Conservation (phyloP, 2,888 invertebrate species). For the Drosophila putrida region DNA sequence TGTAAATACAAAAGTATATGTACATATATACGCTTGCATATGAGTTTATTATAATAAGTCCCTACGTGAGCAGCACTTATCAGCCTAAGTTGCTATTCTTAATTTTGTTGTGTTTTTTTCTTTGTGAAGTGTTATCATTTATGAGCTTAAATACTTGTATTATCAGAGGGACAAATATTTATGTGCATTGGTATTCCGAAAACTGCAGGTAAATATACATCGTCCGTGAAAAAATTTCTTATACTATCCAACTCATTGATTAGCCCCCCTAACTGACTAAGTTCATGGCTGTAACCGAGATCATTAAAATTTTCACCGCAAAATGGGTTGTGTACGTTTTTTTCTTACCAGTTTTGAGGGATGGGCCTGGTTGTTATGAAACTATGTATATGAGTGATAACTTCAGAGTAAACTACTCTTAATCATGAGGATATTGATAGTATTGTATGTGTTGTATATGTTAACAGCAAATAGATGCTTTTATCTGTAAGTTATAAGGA, state of each 20-base stretch:
- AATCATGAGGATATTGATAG: too few species aligned
- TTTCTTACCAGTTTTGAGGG: too few species aligned
- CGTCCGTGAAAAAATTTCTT: not conserved
- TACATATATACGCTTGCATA: not conserved
- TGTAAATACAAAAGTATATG: not conserved
- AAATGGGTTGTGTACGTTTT: too few species aligned
- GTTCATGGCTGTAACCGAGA: too few species aligned
- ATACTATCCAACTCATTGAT: not conserved
- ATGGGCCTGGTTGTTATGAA: too few species aligned
- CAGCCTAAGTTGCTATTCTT: constrained; percentile 7
- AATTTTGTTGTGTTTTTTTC: constrained; percentile 47
- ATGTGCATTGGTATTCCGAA: not conserved
- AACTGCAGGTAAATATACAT: constrained; percentile 36
- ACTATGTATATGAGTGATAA: too few species aligned
- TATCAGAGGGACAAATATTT: not conserved
- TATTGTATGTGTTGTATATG: too few species aligned
- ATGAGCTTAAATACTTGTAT: not conserved
- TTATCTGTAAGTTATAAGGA: too few species aligned
- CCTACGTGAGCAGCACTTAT: constrained; percentile 1
- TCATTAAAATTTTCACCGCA: too few species aligned
- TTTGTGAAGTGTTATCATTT: constrained; percentile 50
- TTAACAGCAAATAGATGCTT: too few species aligned
- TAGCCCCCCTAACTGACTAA: not conserved
- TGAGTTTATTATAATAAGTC: constrained; percentile 9
- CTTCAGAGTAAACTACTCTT: too few species aligned